Evolutionary conservation across 1,140 invertebrate species (phyloP).

Genomic region (Frieseomelitta varia): DNA sequence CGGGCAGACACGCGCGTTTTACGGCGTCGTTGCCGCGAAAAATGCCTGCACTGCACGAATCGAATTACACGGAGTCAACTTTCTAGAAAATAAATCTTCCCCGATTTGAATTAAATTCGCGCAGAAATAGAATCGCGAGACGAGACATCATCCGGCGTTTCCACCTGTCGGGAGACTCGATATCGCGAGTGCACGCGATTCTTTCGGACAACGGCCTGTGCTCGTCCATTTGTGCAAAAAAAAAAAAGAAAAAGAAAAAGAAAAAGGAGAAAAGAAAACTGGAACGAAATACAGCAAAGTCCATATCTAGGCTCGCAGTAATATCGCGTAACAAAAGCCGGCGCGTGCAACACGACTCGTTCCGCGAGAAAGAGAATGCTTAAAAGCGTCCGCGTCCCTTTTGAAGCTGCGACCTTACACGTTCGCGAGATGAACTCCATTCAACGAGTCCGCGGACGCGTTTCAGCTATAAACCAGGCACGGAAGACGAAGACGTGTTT

Average conservation of each 20-base stretch:
- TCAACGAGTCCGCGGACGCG: slow-evolving; percentile 7
- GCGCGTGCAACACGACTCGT: slow-evolving; percentile 19
- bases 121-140: not conserved
- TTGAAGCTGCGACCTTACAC: not conserved
- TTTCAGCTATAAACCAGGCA: not conserved
- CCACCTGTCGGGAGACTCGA: not conserved
- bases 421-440: not conserved
- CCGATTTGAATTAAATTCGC: slow-evolving; percentile 3
- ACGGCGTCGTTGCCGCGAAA: not conserved
- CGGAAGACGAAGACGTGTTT: not conserved
- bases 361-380: slow-evolving; percentile 21
- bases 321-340: slow-evolving; percentile 44
- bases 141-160: not conserved
- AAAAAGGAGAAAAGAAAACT: not conserved
- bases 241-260: no score
- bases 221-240: not conserved
- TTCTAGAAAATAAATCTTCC: slow-evolving; percentile 18
- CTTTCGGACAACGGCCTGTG: not conserved
- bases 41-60: not conserved
- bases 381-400: not conserved
- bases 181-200: no score
- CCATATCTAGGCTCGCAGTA: not conserved
- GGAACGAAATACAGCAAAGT: not conserved
- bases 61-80: not conserved
- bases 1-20: not conserved